phyloP scores from a whole-genome alignment of 2,797 vertebrate species.

The Cuculus canorus region DNA sequence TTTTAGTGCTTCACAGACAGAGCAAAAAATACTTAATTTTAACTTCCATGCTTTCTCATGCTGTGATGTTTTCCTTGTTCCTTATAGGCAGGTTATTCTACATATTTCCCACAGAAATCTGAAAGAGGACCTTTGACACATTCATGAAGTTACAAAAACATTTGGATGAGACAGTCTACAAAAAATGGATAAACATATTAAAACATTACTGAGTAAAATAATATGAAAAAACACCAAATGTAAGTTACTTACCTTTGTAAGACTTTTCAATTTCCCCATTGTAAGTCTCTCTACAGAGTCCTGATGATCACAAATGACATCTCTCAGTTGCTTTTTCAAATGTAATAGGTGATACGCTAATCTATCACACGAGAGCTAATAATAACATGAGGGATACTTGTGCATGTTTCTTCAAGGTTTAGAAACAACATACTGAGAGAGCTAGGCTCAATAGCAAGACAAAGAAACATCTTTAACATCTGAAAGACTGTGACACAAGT shows the following conservation, averaged over 20 bases:
- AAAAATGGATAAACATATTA: conserved; percentile 70
- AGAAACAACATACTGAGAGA: not conserved
- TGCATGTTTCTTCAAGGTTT: conserved; percentile 1
- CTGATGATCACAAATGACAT: not conserved
- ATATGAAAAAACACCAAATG: conserved; percentile 46
- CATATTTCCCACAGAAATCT: conserved; percentile 82
- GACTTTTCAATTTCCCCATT: conserved; percentile 34
- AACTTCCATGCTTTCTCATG: conserved; percentile 67
- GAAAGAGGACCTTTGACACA: conserved; percentile 78
- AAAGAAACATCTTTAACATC: not conserved
- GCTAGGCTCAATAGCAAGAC: not conserved
- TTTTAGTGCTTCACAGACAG: conserved; percentile 53
- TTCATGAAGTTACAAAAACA: conserved; percentile 77
- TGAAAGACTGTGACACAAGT: not conserved
- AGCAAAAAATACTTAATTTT: conserved; percentile 73
- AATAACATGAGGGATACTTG: not conserved
- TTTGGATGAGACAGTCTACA: conserved; percentile 67
- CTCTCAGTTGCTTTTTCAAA: conserved; percentile 10
- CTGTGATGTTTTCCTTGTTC: conserved; percentile 79
- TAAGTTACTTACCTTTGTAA: conserved; percentile 49
- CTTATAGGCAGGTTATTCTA: conserved; percentile 73
- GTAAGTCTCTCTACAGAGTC: not conserved
- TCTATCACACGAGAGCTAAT: not conserved
- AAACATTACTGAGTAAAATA: conserved; percentile 61
- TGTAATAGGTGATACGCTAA: not conserved